A percentile compares a stretch with the other conserved stretches of the same genome.
Conservation (phyloP, 2,888 invertebrate genomes). For the Incurvaria masculella region DNA sequence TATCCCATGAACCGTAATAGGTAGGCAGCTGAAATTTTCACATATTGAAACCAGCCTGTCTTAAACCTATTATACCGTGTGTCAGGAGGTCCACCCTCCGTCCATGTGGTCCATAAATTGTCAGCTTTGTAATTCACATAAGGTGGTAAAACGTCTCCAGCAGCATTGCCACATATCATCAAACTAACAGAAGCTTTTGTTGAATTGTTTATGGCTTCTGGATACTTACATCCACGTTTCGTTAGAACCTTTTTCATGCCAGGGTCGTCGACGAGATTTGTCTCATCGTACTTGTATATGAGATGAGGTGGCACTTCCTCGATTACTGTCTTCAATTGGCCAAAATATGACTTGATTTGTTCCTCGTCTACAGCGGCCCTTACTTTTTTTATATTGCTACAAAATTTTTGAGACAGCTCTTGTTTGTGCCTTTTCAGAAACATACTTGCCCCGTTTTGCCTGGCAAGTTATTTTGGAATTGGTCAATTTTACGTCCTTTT, state of each 20-base stretch:
- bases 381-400: constrained; percentile 1
- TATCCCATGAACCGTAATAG: no score
- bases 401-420: constrained; percentile 5
- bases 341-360: constrained; percentile 2
- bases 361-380: constrained; percentile 3
- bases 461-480: constrained; percentile 4
- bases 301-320: constrained; percentile 1
- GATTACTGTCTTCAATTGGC: constrained; percentile 2
- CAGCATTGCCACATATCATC: constrained; percentile 8
- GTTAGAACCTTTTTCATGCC: constrained; percentile 2
- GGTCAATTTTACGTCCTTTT: no score
- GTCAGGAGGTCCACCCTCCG: not conserved
- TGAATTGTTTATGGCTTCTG: constrained; percentile 4
- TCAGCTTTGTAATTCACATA: constrained; percentile 1
- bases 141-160: constrained; percentile 6
- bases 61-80: not conserved
- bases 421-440: constrained; percentile 2
- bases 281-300: constrained; percentile 1
- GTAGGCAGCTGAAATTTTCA: no score
- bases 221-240: constrained; percentile 2
- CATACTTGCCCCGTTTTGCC: constrained; percentile 1
- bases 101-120: not conserved
- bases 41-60: not conserved
- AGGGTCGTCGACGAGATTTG: constrained; percentile 4
- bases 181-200: constrained; percentile 2